These are phyloP conservation scores for Cetoscarus ocellatus DNA, from an alignment of 2,797 vertebrate species.

Conservation along the genomic window DNA sequence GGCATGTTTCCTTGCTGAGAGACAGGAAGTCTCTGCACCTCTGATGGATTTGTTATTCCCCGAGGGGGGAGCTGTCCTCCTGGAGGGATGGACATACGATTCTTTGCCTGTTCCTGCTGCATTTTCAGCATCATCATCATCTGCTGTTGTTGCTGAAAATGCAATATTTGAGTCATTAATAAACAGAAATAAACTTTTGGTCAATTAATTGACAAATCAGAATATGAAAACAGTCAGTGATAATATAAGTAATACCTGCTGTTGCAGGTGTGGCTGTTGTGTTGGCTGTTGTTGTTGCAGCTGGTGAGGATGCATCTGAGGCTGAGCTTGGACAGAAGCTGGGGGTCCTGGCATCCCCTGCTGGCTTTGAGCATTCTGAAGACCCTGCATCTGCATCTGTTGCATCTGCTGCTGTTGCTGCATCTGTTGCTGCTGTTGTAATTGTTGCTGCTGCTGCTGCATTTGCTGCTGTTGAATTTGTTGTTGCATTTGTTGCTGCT, in stretches of 20 bases:
- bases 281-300: conserved; percentile 90
- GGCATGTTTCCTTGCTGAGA: conserved; percentile 91
- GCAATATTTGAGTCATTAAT: conserved; percentile 11
- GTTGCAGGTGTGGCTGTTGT: conserved; percentile 86
- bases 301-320: conserved; percentile 91
- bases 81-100: conserved; percentile 91
- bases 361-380: conserved; percentile 80
- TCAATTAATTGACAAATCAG: too few species aligned
- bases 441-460: conserved; percentile 58
- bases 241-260: conserved; percentile 73
- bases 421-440: conserved; percentile 73
- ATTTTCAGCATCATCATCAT: conserved; percentile 98
- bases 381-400: conserved; percentile 85
- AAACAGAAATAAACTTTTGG: not conserved
- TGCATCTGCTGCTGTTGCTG: conserved; percentile 85
- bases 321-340: conserved; percentile 82
- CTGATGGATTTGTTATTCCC: conserved; percentile 86
- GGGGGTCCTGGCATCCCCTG: conserved; percentile 77
- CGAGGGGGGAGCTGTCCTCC: conserved; percentile 90
- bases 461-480: conserved; percentile 77
- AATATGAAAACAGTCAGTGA: not conserved
- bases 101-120: conserved; percentile 94
- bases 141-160: conserved; percentile 81
- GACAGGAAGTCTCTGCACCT: conserved; percentile 91
- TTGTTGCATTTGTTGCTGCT: conserved; percentile 68